These are phyloP conservation scores for Pterois miles DNA, from an alignment of 2,797 vertebrate species.

Conservation along the genomic window DNA sequence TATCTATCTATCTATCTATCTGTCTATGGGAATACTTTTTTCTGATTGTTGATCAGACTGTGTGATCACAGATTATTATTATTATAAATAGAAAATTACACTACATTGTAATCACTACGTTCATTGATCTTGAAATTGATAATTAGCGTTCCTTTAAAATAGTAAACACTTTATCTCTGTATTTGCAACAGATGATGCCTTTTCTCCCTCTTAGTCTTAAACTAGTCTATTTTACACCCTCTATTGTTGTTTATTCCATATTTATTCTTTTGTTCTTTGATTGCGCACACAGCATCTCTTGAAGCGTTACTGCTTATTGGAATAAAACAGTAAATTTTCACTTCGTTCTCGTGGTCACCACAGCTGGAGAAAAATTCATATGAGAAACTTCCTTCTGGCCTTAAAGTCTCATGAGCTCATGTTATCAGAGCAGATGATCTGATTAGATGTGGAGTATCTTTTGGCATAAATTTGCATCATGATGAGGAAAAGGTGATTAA, in stretches of 20 bases:
- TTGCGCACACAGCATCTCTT: not conserved
- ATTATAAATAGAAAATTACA: too few species aligned
- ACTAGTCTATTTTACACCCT: not conserved
- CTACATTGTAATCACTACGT: too few species aligned
- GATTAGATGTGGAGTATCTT: not conserved
- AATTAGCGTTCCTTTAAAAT: not conserved
- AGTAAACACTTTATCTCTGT: not conserved
- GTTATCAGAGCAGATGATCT: not conserved
- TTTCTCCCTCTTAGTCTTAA: not conserved
- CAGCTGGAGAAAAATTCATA: not conserved
- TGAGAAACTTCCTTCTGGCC: not conserved
- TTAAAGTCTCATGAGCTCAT: not conserved
- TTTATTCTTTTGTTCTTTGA: not conserved
- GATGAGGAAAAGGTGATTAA: constrained; percentile 1
- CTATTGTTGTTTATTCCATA: not conserved
- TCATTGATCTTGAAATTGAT: not conserved
- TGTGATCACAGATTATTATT: not conserved
- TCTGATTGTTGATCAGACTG: not conserved
- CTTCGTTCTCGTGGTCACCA: not conserved
- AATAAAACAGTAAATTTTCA: not conserved
- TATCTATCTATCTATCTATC: too few species aligned
- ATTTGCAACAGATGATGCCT: not conserved
- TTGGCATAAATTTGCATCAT: constrained; percentile 9
- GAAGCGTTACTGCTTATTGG: not conserved
- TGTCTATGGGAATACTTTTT: too few species aligned